Base-by-base conservation (phyloP, 2,113 vertebrate genomes). In the Atrichornis clamosus region DNA sequence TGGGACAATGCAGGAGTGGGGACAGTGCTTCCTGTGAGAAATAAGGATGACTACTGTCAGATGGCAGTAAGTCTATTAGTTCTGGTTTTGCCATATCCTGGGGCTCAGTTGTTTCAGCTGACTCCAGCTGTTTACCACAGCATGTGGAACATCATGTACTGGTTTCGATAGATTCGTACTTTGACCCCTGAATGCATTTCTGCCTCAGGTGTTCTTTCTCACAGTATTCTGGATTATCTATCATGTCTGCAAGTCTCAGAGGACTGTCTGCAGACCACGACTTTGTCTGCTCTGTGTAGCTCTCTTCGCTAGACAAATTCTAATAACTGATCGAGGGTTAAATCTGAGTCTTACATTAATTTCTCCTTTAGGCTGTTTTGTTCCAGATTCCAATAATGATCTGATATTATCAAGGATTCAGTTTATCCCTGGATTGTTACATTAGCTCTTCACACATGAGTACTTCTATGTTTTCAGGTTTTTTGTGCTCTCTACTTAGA, bases 361-460 rank as follows among this genome's bases (percentile, higher is more conserved):
- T 95, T 94, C 30, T 92, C 39, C 89, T 91, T 78, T 78, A 52
- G 52, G 60, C 47, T 92, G 18, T 68, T 94, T 87, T 95, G 28
- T 87, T 94, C 44, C 86, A 75, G 49, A 82, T 84, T 92, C 73
- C 83, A 82, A 3, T 92, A 35, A 75, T 94, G 56, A 87, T 70
- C 64, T 81, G 50, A 59, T 82, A 80, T 84, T 93, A 92, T 70
- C 76, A 75, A 95, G 44, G 39, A 75, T 94, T 95, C 52, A 75
- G 42, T 81, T 95, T 93, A 55, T 92, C 60, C 69, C 68, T 79
- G 80, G 78, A 95, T 86, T 93, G 80, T 42, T 56, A 75, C 68
- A 92, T 96, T 95, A 94, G 53, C 73, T 97, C 73, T 93, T 91
- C 93, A 86, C 91, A 89, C 89, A 95, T 82, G 91, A 93, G 47